Conservation (phyloP, 2,797 vertebrate species). For the Mareca strepera region DNA sequence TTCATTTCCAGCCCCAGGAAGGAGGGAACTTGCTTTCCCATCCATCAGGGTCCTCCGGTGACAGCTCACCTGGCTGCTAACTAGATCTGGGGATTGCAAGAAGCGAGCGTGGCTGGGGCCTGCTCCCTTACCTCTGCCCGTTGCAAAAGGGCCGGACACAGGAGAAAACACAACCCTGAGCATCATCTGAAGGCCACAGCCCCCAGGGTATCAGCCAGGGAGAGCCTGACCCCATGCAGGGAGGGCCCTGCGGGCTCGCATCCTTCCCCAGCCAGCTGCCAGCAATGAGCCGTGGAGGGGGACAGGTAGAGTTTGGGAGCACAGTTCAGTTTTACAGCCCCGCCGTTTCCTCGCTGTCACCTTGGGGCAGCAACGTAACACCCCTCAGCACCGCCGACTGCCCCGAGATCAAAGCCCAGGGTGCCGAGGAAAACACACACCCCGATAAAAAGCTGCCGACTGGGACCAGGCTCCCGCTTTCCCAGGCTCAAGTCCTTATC, state of each 20-base stretch:
- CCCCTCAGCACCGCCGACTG: constrained; percentile 21
- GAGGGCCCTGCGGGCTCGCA: background rate
- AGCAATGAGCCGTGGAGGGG: background rate
- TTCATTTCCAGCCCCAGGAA: constrained; percentile 69
- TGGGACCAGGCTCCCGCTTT: constrained; percentile 3
- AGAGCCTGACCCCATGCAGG: too few species aligned
- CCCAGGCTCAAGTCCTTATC: background rate
- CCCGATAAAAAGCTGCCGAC: background rate
- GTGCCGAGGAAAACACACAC: constrained; percentile 41
- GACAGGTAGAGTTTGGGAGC: constrained; percentile 4
- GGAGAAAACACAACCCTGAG: too few species aligned
- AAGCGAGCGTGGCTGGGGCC: background rate
- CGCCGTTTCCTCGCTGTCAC: constrained; percentile 34
- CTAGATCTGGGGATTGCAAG: constrained; percentile 31
- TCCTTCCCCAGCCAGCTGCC: background rate
- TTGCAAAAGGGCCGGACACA: too few species aligned
- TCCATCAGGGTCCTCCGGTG: constrained; percentile 22
- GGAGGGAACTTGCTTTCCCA: constrained; percentile 55
- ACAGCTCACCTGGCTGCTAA: constrained; percentile 56
- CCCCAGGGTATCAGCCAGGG: too few species aligned
- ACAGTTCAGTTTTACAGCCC: constrained; percentile 60
- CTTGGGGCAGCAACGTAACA: constrained; percentile 26
- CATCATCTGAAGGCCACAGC: too few species aligned
- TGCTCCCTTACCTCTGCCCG: background rate
- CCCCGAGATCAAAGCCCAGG: constrained; percentile 54